These are phyloP conservation scores for Littorina saxatilis DNA, from an alignment of 1,140 invertebrate species.

Conservation along the genomic window DNA sequence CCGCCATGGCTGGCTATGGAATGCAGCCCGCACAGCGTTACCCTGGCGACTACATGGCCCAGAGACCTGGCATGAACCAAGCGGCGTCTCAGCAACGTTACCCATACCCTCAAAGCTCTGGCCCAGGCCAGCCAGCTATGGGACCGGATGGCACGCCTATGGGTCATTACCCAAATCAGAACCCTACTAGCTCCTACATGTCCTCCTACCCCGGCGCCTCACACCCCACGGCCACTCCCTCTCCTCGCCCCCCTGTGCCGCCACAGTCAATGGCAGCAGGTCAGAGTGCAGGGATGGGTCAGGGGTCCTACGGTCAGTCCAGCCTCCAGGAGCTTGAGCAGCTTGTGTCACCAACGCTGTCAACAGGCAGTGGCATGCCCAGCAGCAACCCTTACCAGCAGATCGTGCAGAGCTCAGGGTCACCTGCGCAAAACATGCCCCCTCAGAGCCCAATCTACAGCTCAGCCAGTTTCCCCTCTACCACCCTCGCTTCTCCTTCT, in stretches of 20 bases:
- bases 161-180: conserved; percentile 26
- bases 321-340: conserved; percentile 94
- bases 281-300: conserved; percentile 77
- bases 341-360: conserved; percentile 91
- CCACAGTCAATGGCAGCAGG: conserved; percentile 41
- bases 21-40: conserved; percentile 36
- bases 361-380: conserved; percentile 39
- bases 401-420: conserved; percentile 48
- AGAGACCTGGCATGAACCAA: conserved; percentile 14
- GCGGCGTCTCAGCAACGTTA: conserved; percentile 2
- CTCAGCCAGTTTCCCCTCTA: conserved; percentile 47
- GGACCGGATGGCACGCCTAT: conserved; percentile 5
- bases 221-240: conserved; percentile 76
- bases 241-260: conserved; percentile 50
- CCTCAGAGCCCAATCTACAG: conserved; percentile 48
- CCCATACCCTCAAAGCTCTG: conserved; percentile 17
- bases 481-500: conserved; percentile 43
- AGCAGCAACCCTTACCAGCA: conserved; percentile 54
- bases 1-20: conserved; percentile 27
- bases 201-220: conserved; percentile 72
- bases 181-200: conserved; percentile 37
- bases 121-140: conserved; percentile 37
- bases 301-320: conserved; percentile 80
- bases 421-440: conserved; percentile 15
- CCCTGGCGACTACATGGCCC: conserved; percentile 24